A percentile compares a stretch with the other conserved stretches of the same genome.
Evolutionary conservation across 1,140 invertebrate genomes (phyloP).

Genomic region (Mamestra configurata): DNA sequence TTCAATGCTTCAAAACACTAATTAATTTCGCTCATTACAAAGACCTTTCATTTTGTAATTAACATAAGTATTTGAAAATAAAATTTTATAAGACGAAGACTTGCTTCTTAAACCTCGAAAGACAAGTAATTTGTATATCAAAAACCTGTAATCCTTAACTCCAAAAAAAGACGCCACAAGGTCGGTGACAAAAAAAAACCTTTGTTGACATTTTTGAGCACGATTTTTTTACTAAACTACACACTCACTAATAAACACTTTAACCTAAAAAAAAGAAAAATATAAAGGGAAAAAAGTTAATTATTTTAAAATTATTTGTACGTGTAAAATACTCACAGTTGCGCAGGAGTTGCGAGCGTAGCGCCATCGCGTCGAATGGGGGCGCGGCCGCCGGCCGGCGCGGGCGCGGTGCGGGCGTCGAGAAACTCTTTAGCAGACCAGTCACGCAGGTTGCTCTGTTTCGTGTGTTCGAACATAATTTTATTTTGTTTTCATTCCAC

Average conservation of each 20-base stretch:
- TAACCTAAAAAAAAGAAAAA: background rate
- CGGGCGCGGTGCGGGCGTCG: conserved; percentile 41
- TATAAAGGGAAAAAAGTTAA: background rate
- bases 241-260: background rate
- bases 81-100: background rate
- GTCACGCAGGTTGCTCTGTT: conserved; percentile 77
- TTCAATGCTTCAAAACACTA: background rate
- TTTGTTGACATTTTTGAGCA: background rate
- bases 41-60: background rate
- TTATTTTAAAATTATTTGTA: background rate
- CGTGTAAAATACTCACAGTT: conserved; percentile 66
- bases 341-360: conserved; percentile 81
- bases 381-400: conserved; percentile 63
- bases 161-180: conserved; percentile 28
- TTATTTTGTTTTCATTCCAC: conserved; percentile 45
- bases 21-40: conserved; percentile 12
- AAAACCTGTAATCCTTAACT: conserved; percentile 31
- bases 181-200: conserved; percentile 9
- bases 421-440: conserved; percentile 65
- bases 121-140: conserved; percentile 2
- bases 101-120: background rate
- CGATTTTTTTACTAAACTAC: background rate
- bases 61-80: background rate
- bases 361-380: conserved; percentile 79
- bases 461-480: conserved; percentile 35